A percentile compares a stretch with the other conserved stretches of the same genome.
Conservation (phyloP, 2,888 invertebrate genomes). For the Exocentrus adspersus region DNA sequence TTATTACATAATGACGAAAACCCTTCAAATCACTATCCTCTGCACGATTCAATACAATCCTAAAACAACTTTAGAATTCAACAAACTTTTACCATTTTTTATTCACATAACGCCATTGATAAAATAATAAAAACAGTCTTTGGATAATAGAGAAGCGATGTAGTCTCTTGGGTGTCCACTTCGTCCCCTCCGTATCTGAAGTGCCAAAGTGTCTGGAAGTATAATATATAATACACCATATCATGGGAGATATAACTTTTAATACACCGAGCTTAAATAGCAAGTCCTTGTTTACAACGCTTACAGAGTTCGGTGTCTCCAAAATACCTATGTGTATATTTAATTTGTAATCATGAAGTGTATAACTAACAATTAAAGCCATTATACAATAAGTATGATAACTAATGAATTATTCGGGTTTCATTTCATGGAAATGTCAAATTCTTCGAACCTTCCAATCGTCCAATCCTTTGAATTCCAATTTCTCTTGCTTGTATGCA, state of each 20-base stretch:
- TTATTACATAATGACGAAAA: too few relatives aligned
- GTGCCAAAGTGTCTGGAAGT: constrained; percentile 23
- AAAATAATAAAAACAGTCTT: constrained; percentile 26
- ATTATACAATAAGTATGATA: too few relatives aligned
- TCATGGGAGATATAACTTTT: constrained; percentile 23
- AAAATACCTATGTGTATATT: too few relatives aligned
- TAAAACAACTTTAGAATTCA: constrained; percentile 16
- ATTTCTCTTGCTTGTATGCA: too few relatives aligned
- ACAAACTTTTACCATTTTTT: constrained; percentile 17
- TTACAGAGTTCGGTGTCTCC: background rate
- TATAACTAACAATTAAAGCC: constrained; percentile 11
- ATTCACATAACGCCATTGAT: constrained; percentile 18
- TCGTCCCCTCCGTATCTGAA: constrained; percentile 20
- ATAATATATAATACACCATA: constrained; percentile 22
- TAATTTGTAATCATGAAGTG: too few relatives aligned
- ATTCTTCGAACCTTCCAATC: too few relatives aligned
- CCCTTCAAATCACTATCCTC: too few relatives aligned
- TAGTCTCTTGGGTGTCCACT: constrained; percentile 26
- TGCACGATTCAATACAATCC: background rate
- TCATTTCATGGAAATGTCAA: too few relatives aligned
- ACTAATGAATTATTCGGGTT: too few relatives aligned
- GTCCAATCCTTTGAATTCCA: too few relatives aligned
- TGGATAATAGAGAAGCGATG: constrained; percentile 24
- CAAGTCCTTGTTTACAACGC: constrained; percentile 2
- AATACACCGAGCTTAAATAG: constrained; percentile 22